These are phyloP conservation scores for Galeruca laticollis DNA, from an alignment of 2,888 invertebrate species.

Conservation along the genomic window DNA sequence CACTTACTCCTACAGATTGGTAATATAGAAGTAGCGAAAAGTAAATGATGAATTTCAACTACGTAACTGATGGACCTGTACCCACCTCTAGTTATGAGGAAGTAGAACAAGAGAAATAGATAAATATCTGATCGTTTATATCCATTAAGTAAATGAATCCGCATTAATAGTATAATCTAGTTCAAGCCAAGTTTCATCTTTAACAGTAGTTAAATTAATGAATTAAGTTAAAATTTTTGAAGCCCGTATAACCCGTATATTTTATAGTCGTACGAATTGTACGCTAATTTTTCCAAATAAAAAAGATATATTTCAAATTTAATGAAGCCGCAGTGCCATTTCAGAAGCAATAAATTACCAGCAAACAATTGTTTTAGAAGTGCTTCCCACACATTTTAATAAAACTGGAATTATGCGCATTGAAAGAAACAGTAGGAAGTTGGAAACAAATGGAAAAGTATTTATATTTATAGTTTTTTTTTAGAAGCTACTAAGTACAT, in stretches of 20 bases:
- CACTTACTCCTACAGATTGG: no score
- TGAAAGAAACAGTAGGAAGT: no score
- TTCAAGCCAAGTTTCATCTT: conserved; percentile 10
- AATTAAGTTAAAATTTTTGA: conserved; percentile 10
- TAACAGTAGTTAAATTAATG: background rate
- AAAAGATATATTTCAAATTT: no score
- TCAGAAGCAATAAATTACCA: no score
- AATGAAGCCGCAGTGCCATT: no score
- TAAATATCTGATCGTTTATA: conserved; percentile 17
- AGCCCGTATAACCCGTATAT: conserved; percentile 10
- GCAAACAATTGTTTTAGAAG: no score
- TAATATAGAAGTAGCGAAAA: no score
- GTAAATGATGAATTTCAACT: background rate
- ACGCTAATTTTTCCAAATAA: no score
- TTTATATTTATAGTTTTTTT: no score
- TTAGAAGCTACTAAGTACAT: no score
- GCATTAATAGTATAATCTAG: conserved; percentile 20
- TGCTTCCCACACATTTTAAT: background rate
- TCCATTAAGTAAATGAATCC: conserved; percentile 26
- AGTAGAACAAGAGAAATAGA: conserved; percentile 17
- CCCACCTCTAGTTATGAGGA: conserved; percentile 5
- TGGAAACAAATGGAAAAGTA: no score
- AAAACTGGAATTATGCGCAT: background rate
- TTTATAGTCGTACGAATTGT: background rate
- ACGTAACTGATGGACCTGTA: background rate